Conservation (phyloP, 1,140 invertebrate genomes). For the Camponotus vicinus region DNA sequence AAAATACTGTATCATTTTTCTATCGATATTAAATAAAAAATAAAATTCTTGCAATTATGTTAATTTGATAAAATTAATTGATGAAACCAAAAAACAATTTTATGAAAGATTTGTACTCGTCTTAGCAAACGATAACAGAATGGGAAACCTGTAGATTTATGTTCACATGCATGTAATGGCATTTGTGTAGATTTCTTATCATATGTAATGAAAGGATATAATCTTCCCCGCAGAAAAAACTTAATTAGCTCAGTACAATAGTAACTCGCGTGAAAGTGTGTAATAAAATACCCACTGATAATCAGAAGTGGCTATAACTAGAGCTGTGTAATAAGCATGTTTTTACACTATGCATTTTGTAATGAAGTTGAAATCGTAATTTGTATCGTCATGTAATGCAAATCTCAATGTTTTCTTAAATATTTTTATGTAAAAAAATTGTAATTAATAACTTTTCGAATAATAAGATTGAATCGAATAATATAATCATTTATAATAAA, state of each 20-base stretch:
- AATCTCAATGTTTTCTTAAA: not conserved
- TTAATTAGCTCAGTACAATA: constrained; percentile 55
- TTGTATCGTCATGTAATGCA: not conserved
- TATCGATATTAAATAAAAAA: not conserved
- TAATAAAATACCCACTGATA: constrained; percentile 67
- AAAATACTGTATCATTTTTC: not conserved
- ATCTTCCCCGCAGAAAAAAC: constrained; percentile 31
- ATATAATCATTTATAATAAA: not conserved
- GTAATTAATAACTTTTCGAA: no score
- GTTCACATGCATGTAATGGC: not conserved
- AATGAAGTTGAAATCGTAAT: constrained; percentile 36
- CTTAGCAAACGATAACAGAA: not conserved
- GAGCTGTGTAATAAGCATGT: constrained; percentile 50
- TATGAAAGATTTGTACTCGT: not conserved
- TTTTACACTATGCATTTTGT: constrained; percentile 22
- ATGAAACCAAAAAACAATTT: constrained; percentile 4
- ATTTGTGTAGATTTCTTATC: constrained; percentile 44
- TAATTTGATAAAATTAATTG: not conserved
- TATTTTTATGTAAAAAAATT: not conserved
- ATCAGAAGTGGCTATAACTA: constrained; percentile 37
- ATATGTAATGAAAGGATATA: constrained; percentile 48
- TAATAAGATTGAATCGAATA: no score
- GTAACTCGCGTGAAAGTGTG: constrained; percentile 69
- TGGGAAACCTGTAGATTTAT: not conserved
- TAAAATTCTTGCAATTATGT: not conserved